phyloP scores from a whole-genome alignment of 2,888 invertebrate species.

The Conus canariensis region DNA sequence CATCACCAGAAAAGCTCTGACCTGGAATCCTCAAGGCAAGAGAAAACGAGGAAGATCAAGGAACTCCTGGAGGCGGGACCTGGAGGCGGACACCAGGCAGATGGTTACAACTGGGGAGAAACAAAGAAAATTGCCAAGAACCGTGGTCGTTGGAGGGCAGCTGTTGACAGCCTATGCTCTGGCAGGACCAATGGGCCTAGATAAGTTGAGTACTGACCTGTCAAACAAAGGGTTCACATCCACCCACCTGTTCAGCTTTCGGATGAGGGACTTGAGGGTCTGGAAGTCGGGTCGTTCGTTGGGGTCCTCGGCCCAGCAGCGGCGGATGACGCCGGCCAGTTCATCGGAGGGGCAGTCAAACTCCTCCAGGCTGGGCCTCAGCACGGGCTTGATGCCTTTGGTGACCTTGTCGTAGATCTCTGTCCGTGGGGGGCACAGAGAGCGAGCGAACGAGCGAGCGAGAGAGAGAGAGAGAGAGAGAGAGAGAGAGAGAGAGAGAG shows the following conservation, averaged over 20 bases:
- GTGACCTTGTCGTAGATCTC: constrained; percentile 90
- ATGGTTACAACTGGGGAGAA: too few species aligned
- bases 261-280: constrained; percentile 91
- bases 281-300: constrained; percentile 94
- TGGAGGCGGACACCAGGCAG: too few species aligned
- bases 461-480: neutral
- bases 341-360: constrained; percentile 84
- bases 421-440: constrained; percentile 75
- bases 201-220: too few species aligned
- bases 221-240: neutral
- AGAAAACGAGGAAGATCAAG: too few species aligned
- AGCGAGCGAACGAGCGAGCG: too few species aligned
- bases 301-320: constrained; percentile 96
- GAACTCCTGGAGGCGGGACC: too few species aligned
- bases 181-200: too few species aligned
- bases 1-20: too few species aligned
- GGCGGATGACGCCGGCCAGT: constrained; percentile 87
- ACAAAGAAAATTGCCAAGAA: too few species aligned
- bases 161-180: too few species aligned
- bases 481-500: neutral
- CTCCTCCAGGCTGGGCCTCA: constrained; percentile 88
- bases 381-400: constrained; percentile 83
- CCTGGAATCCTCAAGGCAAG: too few species aligned
- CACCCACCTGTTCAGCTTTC: constrained; percentile 93
- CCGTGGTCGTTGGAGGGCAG: too few species aligned